Evolutionary conservation across 1,140 invertebrate genomes (phyloP), one percentile per base, ranked within the genome.

Genomic region (Gryllus bimaculatus): DNA sequence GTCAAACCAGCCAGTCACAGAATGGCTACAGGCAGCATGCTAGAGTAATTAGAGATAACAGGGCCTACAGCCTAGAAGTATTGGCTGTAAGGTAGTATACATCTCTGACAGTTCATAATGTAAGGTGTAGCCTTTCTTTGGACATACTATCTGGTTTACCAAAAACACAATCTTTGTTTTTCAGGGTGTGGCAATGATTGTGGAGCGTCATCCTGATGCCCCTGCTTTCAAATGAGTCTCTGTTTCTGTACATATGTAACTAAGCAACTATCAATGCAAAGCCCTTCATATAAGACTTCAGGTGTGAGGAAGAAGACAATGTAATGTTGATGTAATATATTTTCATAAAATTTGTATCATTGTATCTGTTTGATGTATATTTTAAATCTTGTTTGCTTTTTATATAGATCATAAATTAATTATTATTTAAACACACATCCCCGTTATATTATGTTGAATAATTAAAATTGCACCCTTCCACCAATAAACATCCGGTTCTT

Each of bases 151-250:
- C 18, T 66, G 54, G 2, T 0, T 66, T 66, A 18, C 54, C 7
- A 10, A 13, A 10, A 66, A 66, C 10, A 18, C 7, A 7, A 13
- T 66, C 3, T 66, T 81, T 83, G 87, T 83, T 82, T 90, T 89
- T 13, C 89, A 98, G 92, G 97, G 96, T 75, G 96, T 98, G 82
- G 97, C 94, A 81, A 98, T 98, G 96, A 90, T 99, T 48, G 88
- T 99, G 49, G 97, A 99, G 87, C 89, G 95, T 83, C 95, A 98
- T 87, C 96, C 96, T 49, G 94, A 92, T 83, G 94, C 93, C 18
- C 91, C 85, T 8, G n/a, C 76, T 48, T 20, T 8, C 2, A 48
- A 77, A 48, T 10, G 47, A 77, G 48, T 20, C 8, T n/a, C 26
- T 39, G 1, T 39, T 39, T 2, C 26, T 39, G 26, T 21, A 20